Percentiles rank a stretch among this genome's conserved stretches.
phyloP scores from a whole-genome alignment of 1,140 invertebrate genomes.

The Halesus radiatus region DNA sequence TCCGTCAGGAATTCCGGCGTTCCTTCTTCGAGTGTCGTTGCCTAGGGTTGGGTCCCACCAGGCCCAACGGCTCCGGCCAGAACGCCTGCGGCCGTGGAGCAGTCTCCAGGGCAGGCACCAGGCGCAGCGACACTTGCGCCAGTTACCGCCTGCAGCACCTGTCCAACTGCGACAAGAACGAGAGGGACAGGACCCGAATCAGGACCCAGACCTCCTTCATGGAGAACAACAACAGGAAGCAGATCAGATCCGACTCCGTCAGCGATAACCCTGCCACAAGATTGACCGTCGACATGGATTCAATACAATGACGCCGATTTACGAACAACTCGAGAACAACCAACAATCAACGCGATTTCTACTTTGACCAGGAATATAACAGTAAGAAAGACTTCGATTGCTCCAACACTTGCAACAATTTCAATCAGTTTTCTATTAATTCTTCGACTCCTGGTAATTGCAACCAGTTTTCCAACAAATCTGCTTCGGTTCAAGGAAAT shows the following conservation, averaged over 20 bases:
- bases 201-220: conserved; percentile 67
- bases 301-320: conserved; percentile 48
- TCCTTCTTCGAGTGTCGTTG: conserved; percentile 70
- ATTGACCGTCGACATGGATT: conserved; percentile 64
- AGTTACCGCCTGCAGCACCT: conserved; percentile 67
- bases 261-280: conserved; percentile 64
- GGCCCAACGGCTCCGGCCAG: conserved; percentile 62
- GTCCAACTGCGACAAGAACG: conserved; percentile 66
- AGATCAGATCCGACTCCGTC: conserved; percentile 64
- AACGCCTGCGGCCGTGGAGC: conserved; percentile 61
- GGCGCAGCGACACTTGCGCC: conserved; percentile 65
- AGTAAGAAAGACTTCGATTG: background rate
- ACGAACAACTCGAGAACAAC: background rate
- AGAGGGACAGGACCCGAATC: conserved; percentile 64
- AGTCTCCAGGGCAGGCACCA: conserved; percentile 40
- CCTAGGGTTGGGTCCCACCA: conserved; percentile 60
- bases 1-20: conserved; percentile 68
- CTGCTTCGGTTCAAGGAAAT: too few species aligned
- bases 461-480: too few species aligned
- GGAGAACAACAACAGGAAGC: conserved; percentile 66
- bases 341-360: background rate
- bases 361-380: background rate
- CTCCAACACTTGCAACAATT: background rate
- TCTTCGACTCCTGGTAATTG: too few species aligned
- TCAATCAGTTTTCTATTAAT: background rate